phyloP scores from a whole-genome alignment of 2,888 invertebrate genomes.

The Norana najaformis region DNA sequence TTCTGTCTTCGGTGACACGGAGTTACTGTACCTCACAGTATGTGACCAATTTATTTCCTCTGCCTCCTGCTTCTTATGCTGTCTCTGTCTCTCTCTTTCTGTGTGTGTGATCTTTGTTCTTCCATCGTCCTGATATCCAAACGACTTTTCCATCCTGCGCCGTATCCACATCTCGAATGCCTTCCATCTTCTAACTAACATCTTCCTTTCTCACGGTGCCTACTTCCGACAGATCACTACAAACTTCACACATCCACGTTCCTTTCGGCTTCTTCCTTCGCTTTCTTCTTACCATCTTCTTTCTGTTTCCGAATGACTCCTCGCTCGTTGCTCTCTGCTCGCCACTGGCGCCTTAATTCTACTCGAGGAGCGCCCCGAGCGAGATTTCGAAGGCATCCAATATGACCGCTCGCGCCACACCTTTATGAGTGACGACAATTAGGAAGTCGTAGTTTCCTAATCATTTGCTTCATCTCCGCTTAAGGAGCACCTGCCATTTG shows the following conservation, averaged over 20 bases:
- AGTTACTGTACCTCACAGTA: too few relatives aligned
- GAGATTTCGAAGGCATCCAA: background rate
- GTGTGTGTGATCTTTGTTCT: too few relatives aligned
- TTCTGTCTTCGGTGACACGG: too few relatives aligned
- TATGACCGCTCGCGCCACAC: background rate
- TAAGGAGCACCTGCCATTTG: background rate
- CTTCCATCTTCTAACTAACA: too few relatives aligned
- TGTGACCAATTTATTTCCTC: too few relatives aligned
- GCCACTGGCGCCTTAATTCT: background rate
- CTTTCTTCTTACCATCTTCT: background rate
- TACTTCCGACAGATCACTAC: background rate
- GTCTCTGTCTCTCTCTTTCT: too few relatives aligned
- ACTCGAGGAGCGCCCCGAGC: background rate
- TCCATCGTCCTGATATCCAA: too few relatives aligned
- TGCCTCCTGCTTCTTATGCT: too few relatives aligned
- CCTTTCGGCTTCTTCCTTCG: background rate
- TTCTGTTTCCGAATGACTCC: background rate
- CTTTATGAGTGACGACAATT: conserved; percentile 13
- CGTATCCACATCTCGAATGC: too few relatives aligned
- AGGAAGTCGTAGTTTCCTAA: background rate
- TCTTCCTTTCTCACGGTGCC: too few relatives aligned
- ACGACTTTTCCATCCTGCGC: too few relatives aligned
- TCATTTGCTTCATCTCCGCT: conserved; percentile 6
- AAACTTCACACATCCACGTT: background rate
- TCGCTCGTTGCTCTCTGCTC: background rate